A percentile compares a stretch with the other conserved stretches of the same genome.
phyloP scores from a whole-genome alignment of 2,797 vertebrate species.

The Phoeniculus purpureus region DNA sequence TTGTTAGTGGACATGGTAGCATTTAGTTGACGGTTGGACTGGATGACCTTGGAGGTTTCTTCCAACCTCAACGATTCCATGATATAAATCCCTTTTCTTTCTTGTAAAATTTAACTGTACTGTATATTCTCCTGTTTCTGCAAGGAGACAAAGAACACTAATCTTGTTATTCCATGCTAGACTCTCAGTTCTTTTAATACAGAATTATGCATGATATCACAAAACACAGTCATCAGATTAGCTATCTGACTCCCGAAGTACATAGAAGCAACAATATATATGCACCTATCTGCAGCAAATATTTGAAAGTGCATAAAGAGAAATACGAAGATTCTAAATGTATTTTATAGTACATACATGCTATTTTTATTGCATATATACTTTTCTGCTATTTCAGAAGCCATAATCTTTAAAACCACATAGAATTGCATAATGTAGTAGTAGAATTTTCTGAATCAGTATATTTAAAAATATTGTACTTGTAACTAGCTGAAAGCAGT shows the following conservation, averaged over 20 bases:
- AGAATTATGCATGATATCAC: background rate
- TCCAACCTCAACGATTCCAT: background rate
- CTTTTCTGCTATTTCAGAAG: background rate
- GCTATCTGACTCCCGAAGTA: background rate
- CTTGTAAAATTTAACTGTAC: background rate
- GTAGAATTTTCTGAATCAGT: background rate
- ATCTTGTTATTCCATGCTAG: background rate
- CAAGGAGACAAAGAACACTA: background rate
- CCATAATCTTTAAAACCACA: background rate
- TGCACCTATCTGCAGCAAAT: background rate
- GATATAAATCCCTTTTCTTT: background rate
- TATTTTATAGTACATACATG: background rate
- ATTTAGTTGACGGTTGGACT: too few species aligned
- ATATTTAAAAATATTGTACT: background rate
- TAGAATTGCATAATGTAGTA: background rate
- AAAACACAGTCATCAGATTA: background rate
- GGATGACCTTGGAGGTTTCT: too few species aligned
- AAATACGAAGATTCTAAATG: background rate
- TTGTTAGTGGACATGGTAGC: too few species aligned
- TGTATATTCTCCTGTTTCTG: background rate
- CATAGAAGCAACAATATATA: background rate
- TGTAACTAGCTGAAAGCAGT: background rate
- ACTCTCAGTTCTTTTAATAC: background rate
- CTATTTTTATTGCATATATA: background rate
- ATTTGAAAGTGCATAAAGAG: background rate